Base-by-base conservation (phyloP, 2,113 vertebrate genomes). In the Nerophis ophidion region DNA sequence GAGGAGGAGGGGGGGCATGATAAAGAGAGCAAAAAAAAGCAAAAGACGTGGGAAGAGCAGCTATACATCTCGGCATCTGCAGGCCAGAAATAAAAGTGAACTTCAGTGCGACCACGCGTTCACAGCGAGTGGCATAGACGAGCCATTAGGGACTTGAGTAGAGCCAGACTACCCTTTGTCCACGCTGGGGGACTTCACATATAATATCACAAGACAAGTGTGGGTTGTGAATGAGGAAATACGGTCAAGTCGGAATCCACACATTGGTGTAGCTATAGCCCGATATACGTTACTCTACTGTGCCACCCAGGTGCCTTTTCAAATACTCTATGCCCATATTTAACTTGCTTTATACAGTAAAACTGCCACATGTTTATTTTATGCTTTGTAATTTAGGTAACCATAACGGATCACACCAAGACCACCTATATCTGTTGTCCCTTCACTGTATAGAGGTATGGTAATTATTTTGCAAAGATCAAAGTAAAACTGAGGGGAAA, bases 71-170 rank as follows among this genome's bases (percentile, higher is more conserved):
- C 63, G 65, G 66, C 72, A 74, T 74, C 74, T 80, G 71, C 66
- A 65, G 59, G 65, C 72, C 71, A 74, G 77, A 71, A 82, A 86
- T 84, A 84, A 81, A 78, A 4, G 53, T 82, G 81, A 84, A 84
- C 84, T 87, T 83, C 81, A 71, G 60, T 65, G 61, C 40, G 53
- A 81, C 73, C 75, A 76, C 62, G 42, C 73, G 65, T 77, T 76
- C 73, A 45, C 82, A 77, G 80, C 61, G 40, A 70, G 77, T 36
- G 69, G 70, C 71, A 62, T 47, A 64, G 61, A 65, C 61, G 10
- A 76, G 57, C 76, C 76, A 81, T 84, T 80, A 75, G 68, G 70
- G 77, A 75, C 71, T 73, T 65, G 42, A 66, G 70, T 60, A 16
- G 58, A 71, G 45, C 72, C 66, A 53, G 47, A 65, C 62, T 0